phyloP scores from a whole-genome alignment of 2,797 vertebrate genomes.

The Tangara arthus region DNA sequence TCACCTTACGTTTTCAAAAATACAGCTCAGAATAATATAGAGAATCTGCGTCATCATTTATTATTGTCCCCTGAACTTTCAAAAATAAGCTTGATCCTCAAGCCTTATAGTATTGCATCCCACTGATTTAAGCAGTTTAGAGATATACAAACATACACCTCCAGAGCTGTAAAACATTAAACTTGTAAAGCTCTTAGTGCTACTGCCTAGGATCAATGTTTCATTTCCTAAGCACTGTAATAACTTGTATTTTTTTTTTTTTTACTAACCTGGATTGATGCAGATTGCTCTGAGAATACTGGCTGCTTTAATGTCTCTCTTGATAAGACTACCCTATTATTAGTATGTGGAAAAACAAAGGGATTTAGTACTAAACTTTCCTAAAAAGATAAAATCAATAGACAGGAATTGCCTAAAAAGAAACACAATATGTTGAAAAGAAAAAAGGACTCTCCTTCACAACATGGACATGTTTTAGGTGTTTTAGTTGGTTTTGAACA shows the following conservation, averaged over 20 bases:
- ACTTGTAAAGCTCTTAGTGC: neutral
- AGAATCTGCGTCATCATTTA: neutral
- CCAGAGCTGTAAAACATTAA: slow-evolving; percentile 16
- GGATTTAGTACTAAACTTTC: neutral
- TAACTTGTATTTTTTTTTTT: neutral
- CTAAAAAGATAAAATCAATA: neutral
- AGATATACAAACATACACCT: neutral
- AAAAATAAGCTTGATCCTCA: slow-evolving; percentile 3
- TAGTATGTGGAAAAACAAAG: neutral
- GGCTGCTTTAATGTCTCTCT: neutral
- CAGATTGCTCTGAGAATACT: neutral
- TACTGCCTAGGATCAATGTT: neutral
- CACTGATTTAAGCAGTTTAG: slow-evolving; percentile 18
- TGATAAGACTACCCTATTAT: neutral
- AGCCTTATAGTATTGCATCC: neutral
- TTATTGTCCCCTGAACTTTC: neutral
- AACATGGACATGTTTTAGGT: neutral
- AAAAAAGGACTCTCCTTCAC: neutral
- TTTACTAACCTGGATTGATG: neutral
- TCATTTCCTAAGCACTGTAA: neutral
- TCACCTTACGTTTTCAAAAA: neutral
- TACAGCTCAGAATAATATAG: neutral
- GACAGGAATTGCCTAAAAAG: neutral
- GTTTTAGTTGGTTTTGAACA: neutral
- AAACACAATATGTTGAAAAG: neutral